Conservation (phyloP, 2,888 invertebrate species). For the Drosophila atripex region DNA sequence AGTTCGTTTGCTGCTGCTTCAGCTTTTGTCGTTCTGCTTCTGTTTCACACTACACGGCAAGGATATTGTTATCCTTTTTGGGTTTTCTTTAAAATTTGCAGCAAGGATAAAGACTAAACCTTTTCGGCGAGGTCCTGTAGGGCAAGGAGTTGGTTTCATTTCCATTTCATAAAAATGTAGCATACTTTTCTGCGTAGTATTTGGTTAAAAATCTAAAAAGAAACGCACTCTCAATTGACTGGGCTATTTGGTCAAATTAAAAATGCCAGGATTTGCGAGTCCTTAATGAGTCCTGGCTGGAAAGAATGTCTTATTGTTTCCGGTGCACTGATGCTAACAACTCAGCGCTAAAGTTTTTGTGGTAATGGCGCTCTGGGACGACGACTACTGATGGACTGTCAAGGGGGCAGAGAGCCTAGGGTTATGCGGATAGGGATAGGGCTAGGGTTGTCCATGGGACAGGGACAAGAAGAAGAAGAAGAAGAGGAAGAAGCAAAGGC, state of each 20-base stretch:
- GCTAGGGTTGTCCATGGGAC: conserved; percentile 19
- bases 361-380: conserved; percentile 76
- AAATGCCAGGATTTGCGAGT: neutral
- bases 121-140: too few relatives aligned
- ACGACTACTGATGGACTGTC: conserved; percentile 71
- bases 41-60: conserved; percentile 5
- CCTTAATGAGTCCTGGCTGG: neutral
- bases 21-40: conserved; percentile 35
- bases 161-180: too few relatives aligned
- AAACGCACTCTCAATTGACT: too few relatives aligned
- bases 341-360: conserved; percentile 76
- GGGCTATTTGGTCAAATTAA: neutral
- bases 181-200: too few relatives aligned
- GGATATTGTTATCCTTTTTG: neutral
- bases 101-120: neutral
- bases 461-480: neutral
- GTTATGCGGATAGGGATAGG: neutral
- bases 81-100: neutral
- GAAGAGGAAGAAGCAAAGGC: neutral
- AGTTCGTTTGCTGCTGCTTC: conserved; percentile 64
- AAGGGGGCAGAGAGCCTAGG: conserved; percentile 9
- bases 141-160: too few relatives aligned
- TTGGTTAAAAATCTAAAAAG: too few relatives aligned
- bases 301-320: neutral
- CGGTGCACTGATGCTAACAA: conserved; percentile 45